These are phyloP conservation scores for Apamea sordens DNA, from an alignment of 2,888 invertebrate species.

Conservation along the genomic window DNA sequence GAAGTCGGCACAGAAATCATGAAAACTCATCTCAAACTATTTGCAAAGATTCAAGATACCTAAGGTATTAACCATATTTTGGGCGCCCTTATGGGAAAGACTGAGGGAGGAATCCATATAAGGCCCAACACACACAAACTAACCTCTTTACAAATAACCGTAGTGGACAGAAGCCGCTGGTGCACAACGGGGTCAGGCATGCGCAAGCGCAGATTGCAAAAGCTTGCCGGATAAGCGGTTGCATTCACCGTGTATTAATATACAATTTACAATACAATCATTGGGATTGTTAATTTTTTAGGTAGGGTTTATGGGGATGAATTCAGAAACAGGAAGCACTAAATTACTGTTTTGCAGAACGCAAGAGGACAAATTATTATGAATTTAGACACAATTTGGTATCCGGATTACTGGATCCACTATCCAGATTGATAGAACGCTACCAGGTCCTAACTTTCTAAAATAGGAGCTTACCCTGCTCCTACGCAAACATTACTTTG, in stretches of 20 bases:
- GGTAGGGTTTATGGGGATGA: neutral
- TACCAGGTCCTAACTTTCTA: no score
- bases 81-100: neutral
- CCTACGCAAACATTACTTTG: neutral
- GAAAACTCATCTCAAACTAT: neutral
- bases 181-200: constrained; percentile 62
- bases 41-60: neutral
- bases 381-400: neutral
- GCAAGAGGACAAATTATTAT: neutral
- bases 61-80: neutral
- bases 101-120: neutral
- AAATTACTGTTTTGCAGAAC: no score
- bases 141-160: constrained; percentile 26
- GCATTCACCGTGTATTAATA: constrained; percentile 38
- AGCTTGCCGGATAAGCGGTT: constrained; percentile 53
- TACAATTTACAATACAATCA: constrained; percentile 8
- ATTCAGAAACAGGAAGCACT: neutral
- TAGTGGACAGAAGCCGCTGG: constrained; percentile 49
- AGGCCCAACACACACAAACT: constrained; percentile 1
- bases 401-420: neutral
- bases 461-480: no score
- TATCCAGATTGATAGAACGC: no score
- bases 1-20: no score
- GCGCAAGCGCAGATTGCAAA: constrained; percentile 57
- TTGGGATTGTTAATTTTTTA: no score